Evolutionary conservation across 1,140 invertebrate species (phyloP).

Genomic region (Copidosoma floridanum): DNA sequence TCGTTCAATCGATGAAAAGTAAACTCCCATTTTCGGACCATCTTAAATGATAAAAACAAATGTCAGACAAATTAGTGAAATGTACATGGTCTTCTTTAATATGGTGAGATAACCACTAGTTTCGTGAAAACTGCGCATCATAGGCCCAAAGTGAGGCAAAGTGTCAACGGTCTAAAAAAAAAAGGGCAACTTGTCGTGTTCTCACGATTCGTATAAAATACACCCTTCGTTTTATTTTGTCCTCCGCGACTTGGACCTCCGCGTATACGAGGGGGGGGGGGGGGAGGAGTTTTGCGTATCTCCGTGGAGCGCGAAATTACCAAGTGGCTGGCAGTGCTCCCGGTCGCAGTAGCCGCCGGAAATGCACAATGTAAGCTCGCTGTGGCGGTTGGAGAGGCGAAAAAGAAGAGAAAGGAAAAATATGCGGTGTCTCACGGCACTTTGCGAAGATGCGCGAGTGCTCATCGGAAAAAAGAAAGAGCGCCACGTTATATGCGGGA

Average conservation of each 20-base stretch:
- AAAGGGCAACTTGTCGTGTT: neutral
- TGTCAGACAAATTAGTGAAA: too few relatives aligned
- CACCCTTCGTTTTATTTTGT: too few relatives aligned
- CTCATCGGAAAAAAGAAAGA: neutral
- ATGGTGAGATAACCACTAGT: too few relatives aligned
- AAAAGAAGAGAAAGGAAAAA: slow-evolving; percentile 1
- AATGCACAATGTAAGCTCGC: slow-evolving; percentile 5
- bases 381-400: neutral
- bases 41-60: too few relatives aligned
- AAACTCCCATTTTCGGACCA: too few relatives aligned
- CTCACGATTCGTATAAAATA: slow-evolving; percentile 7
- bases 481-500: neutral
- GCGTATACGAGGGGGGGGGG: too few relatives aligned
- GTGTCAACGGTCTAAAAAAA: neutral
- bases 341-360: neutral
- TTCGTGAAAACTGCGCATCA: too few relatives aligned
- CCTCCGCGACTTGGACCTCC: too few relatives aligned
- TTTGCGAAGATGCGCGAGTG: neutral
- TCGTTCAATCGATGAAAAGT: too few relatives aligned
- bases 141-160: too few relatives aligned
- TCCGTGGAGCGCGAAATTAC: slow-evolving; percentile 14
- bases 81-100: too few relatives aligned
- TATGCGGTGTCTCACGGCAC: neutral
- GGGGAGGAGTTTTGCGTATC: too few relatives aligned
- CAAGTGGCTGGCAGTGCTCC: slow-evolving; percentile 6